phyloP scores from a whole-genome alignment of 2,113 vertebrate species.

The Nyctereutes procyonoides region DNA sequence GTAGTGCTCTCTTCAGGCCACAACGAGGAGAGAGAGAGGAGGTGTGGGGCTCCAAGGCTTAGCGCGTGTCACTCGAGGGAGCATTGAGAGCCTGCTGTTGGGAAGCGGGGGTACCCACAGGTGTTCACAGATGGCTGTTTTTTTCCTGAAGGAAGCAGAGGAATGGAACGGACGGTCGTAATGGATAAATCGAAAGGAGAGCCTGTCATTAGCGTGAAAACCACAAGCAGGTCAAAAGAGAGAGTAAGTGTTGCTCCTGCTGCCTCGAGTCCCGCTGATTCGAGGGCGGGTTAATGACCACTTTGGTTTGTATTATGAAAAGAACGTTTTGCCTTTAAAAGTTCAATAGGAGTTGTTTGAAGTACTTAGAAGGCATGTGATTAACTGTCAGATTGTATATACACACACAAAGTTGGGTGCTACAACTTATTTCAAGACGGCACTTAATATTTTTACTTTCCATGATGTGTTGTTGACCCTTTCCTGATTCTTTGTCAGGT shows the following conservation, averaged over 20 bases:
- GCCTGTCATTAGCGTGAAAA: constrained; percentile 97
- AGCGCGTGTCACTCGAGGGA: not conserved
- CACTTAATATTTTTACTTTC: not conserved
- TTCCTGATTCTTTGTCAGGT: not conserved
- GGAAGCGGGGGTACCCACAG: not conserved
- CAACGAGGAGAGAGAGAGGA: too few relatives aligned
- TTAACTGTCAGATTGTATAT: not conserved
- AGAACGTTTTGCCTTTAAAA: not conserved
- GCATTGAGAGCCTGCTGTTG: fast-evolving
- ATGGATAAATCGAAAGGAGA: constrained; percentile 99
- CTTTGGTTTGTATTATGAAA: not conserved
- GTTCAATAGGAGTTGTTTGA: not conserved
- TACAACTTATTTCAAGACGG: not conserved
- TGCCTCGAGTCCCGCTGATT: not conserved
- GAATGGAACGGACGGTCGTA: constrained; percentile 94
- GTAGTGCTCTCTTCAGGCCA: not conserved
- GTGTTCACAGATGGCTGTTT: not conserved
- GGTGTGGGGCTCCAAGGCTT: not conserved
- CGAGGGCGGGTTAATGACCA: fast-evolving
- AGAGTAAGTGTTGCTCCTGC: constrained; percentile 81
- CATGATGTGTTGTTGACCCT: fast-evolving
- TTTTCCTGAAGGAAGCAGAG: constrained; percentile 85
- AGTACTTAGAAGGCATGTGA: not conserved
- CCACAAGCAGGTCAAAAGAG: constrained; percentile 89
- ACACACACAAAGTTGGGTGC: too few relatives aligned